Percentiles rank a stretch among this genome's conserved stretches.
phyloP scores from a whole-genome alignment of 2,797 vertebrate species.

The Nyctibius grandis region DNA sequence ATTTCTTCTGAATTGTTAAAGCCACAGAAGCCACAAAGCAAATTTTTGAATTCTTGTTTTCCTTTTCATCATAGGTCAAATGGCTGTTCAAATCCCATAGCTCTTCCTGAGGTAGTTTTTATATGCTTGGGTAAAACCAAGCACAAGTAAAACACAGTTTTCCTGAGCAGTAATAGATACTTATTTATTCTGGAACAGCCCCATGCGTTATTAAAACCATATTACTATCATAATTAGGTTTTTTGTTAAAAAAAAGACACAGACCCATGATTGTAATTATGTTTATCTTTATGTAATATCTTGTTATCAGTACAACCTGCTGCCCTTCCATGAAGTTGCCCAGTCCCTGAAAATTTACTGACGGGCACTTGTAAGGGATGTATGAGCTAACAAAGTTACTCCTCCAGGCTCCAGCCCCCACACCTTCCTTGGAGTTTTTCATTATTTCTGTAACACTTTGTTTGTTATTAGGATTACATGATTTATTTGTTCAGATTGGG shows the following conservation, averaged over 20 bases:
- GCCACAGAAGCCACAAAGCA: background rate
- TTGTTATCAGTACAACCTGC: conserved; percentile 21
- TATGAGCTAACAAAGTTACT: background rate
- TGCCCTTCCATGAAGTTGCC: background rate
- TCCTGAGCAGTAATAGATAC: background rate
- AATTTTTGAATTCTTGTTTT: conserved; percentile 4
- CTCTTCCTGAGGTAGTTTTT: background rate
- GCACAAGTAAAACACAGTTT: background rate
- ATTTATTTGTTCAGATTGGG: conserved; percentile 69
- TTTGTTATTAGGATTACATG: conserved; percentile 64
- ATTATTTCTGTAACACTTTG: conserved; percentile 55
- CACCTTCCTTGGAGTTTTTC: conserved; percentile 23
- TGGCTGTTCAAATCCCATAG: background rate
- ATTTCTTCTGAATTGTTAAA: background rate
- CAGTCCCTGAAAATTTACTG: background rate
- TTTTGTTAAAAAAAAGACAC: background rate
- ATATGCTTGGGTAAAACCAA: conserved; percentile 3
- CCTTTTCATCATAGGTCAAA: background rate
- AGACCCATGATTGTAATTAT: background rate
- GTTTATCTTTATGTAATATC: conserved; percentile 22
- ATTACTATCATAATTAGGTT: background rate
- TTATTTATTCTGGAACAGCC: conserved; percentile 17
- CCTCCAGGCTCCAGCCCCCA: background rate
- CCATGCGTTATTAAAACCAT: conserved; percentile 31
- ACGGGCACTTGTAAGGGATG: background rate